A percentile compares a stretch with the other conserved stretches of the same genome.
Evolutionary conservation across 2,797 vertebrate genomes (phyloP).

Genomic region (Crenuchus spilurus): DNA sequence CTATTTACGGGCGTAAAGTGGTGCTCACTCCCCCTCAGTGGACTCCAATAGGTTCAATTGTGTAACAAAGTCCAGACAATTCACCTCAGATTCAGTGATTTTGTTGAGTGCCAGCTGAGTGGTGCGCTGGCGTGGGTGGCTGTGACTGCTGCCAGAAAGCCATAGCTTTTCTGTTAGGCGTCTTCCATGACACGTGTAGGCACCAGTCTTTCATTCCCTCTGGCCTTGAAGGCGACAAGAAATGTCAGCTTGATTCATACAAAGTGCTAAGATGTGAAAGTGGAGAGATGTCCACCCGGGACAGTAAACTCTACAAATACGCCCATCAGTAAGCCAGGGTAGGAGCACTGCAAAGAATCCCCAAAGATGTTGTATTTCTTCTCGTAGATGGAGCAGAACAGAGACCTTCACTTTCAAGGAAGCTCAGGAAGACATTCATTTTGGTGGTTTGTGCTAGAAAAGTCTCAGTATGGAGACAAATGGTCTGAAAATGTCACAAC

Average conservation of each 20-base stretch:
- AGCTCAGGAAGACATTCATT: neutral
- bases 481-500: neutral
- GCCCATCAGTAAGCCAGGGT: neutral
- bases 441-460: neutral
- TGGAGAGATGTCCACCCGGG: slow-evolving; percentile 21
- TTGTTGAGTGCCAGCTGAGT: slow-evolving; percentile 31
- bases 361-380: neutral
- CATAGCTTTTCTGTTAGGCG: neutral
- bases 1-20: neutral
- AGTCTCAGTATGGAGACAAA: slow-evolving; percentile 5
- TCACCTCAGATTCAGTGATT: slow-evolving; percentile 58
- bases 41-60: slow-evolving; percentile 39
- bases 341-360: neutral
- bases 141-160: neutral
- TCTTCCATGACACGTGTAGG: neutral
- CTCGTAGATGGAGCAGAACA: neutral
- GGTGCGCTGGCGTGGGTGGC: slow-evolving; percentile 2
- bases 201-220: neutral
- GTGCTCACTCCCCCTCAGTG: slow-evolving; percentile 13
- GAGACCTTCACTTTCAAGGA: slow-evolving; percentile 19
- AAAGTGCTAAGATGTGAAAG: slow-evolving; percentile 8
- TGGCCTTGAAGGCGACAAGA: neutral
- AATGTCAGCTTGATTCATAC: slow-evolving; percentile 31
- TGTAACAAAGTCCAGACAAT: slow-evolving; percentile 64
- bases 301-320: slow-evolving; percentile 15